These are phyloP conservation scores for Smutsia gigantea DNA, from an alignment of 2,797 vertebrate genomes.

Conservation along the genomic window DNA sequence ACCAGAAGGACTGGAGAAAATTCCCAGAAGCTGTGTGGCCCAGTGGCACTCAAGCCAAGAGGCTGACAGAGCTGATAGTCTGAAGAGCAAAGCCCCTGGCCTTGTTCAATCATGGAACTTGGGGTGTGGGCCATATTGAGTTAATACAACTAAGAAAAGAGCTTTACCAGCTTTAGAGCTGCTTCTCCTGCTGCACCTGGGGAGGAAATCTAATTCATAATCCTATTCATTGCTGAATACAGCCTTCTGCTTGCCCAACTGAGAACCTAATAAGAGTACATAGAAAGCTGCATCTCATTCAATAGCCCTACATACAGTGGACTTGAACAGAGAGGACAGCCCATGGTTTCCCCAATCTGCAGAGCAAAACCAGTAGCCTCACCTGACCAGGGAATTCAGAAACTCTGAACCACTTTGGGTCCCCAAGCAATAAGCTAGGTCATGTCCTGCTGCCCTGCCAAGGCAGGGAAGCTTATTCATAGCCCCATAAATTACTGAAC, in stretches of 20 bases:
- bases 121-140: not conserved
- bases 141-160: not conserved
- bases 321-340: not conserved
- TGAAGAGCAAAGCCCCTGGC: not conserved
- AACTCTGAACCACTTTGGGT: not conserved
- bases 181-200: not conserved
- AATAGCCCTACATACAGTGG: not conserved
- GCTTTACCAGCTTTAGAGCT: not conserved
- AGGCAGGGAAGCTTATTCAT: not conserved
- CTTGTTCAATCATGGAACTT: not conserved
- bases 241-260: not conserved
- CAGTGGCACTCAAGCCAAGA: not conserved
- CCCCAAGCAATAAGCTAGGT: not conserved
- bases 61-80: not conserved
- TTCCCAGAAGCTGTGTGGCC: not conserved
- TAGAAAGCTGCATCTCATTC: not conserved
- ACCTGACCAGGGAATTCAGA: not conserved
- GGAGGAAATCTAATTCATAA: not conserved
- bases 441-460: not conserved
- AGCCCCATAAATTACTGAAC: not conserved
- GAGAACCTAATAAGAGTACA: not conserved
- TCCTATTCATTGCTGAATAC: not conserved
- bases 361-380: not conserved
- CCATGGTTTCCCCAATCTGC: not conserved
- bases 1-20: not conserved